Base-by-base conservation (phyloP, 2,888 invertebrate species). In the Octodonta nipae region DNA sequence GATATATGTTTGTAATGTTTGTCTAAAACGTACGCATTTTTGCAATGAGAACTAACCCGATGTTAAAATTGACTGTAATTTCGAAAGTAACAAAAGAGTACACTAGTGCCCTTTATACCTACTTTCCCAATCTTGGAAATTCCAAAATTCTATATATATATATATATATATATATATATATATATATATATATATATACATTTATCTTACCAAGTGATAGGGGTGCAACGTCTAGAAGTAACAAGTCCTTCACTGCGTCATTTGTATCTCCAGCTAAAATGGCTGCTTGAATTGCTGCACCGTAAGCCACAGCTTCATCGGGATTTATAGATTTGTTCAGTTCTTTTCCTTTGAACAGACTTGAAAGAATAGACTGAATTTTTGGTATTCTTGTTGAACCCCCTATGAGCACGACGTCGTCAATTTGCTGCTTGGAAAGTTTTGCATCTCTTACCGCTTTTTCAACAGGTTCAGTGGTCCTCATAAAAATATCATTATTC, bases 251-350 rank as follows among this genome's bases (percentile, higher is more conserved):
- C 8, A 78, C 72, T 15, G 52, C 49, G 13, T 64, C 61, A 14
- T 66, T 68, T 37, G 67, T 63, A 52, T 73, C 71, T 26, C 74
- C 74, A 10, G 63, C 54, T 34, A 75, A 57, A 39, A 74, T 72
- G 36, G 72, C 73, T 5, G 72, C 73, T 51, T 75, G 75, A 2
- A 76, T 71, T 36, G 75, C 73, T 12, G 75, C 75, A 7, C 75
- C 75, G 46, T 76, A 78, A 2, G 77, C 77, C 5, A 77, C 75
- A 10, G 76, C 76, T 50, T 77, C 75, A 49, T 77, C 80, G 2
- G 79, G 79, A 53, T 81, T 79, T 51, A 81, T 78, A 13, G 71
- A 69, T 47, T 75, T 75, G 61, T 78, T 79, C 42, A 80, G 58
- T 40, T 74, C 66, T 52, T 69, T 70, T 1, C 70, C 70, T 8